Conservation (phyloP, 2,888 invertebrate genomes). For the Latheticus oryzae region DNA sequence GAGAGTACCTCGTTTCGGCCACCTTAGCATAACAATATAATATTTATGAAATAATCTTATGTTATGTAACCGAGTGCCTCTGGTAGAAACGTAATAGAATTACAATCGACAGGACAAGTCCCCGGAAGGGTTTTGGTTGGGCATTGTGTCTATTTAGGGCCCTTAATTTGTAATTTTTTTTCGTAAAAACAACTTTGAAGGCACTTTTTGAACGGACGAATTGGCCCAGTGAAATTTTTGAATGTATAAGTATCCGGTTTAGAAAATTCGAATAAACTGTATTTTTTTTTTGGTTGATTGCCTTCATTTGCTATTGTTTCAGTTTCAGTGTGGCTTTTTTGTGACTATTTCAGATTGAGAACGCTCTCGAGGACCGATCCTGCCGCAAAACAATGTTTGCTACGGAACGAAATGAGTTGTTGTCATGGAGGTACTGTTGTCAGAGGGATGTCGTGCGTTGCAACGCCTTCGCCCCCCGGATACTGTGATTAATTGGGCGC, state of each 20-base stretch:
- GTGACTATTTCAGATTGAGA: constrained; percentile 82
- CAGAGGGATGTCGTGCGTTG: constrained; percentile 34
- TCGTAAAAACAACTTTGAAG: constrained; percentile 93
- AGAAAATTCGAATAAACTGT: constrained; percentile 61
- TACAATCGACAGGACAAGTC: constrained; percentile 63
- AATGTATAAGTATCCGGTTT: constrained; percentile 68
- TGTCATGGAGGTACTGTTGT: constrained; percentile 35
- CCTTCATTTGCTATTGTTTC: constrained; percentile 86
- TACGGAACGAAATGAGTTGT: constrained; percentile 48
- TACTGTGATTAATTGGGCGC: constrained; percentile 34
- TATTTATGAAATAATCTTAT: constrained; percentile 68
- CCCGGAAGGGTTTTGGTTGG: constrained; percentile 71
- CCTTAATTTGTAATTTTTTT: constrained; percentile 81
- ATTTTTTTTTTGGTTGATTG: constrained; percentile 71
- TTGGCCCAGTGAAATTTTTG: constrained; percentile 86
- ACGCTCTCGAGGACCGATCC: constrained; percentile 65
- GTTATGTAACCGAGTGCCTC: constrained; percentile 68
- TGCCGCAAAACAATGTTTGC: constrained; percentile 52
- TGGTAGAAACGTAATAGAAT: constrained; percentile 62
- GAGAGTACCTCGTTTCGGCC: constrained; percentile 58
- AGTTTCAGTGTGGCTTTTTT: constrained; percentile 76
- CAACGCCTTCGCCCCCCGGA: constrained; percentile 31
- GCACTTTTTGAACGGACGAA: constrained; percentile 96
- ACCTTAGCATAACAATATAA: constrained; percentile 68
- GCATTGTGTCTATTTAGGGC: constrained; percentile 89